These are phyloP conservation scores for Paedocypris micromegethes DNA, from an alignment of 2,797 vertebrate species.

Conservation along the genomic window DNA sequence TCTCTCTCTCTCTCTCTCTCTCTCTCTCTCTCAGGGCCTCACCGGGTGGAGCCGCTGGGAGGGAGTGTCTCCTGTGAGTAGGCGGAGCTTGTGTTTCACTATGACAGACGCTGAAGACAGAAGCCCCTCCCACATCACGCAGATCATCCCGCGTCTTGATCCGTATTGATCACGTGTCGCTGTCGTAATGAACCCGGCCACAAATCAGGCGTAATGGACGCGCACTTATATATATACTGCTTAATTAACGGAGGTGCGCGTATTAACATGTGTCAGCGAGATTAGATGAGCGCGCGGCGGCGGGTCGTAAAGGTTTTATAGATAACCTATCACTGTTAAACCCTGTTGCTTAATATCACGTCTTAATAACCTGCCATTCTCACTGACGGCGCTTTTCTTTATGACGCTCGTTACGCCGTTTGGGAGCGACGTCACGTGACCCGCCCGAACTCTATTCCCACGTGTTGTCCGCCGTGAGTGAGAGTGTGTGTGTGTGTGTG, in stretches of 20 bases:
- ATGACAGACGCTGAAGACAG: not conserved
- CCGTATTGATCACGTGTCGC: slow-evolving; percentile 97
- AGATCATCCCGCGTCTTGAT: slow-evolving; percentile 91
- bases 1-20: too few relatives aligned
- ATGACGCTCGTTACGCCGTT: slow-evolving; percentile 66
- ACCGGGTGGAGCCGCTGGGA: slow-evolving; percentile 65
- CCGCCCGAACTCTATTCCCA: not conserved
- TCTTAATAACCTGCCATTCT: slow-evolving; percentile 90
- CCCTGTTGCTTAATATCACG: slow-evolving; percentile 71
- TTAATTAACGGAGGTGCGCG: slow-evolving; percentile 99
- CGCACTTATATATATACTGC: slow-evolving; percentile 96
- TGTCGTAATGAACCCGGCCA: slow-evolving; percentile 93
- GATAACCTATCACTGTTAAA: slow-evolving; percentile 89
- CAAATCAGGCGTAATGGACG: slow-evolving; percentile 99
- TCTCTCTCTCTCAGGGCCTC: slow-evolving; percentile 53
- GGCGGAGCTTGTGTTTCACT: too few relatives aligned
- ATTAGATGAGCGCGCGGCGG: slow-evolving; percentile 81
- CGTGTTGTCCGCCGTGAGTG: too few relatives aligned
- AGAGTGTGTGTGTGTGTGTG: too few relatives aligned
- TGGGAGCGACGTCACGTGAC: slow-evolving; percentile 49
- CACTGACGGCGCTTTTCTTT: slow-evolving; percentile 76
- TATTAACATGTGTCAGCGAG: slow-evolving; percentile 99
- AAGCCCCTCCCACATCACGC: slow-evolving; percentile 74
- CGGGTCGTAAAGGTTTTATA: slow-evolving; percentile 97
- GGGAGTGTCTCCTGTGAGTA: slow-evolving; percentile 54